A percentile compares a stretch with the other conserved stretches of the same genome.
These are phyloP conservation scores for Leptinotarsa undecemlineata DNA, from an alignment of 1,140 invertebrate genomes.

Conservation along the genomic window DNA sequence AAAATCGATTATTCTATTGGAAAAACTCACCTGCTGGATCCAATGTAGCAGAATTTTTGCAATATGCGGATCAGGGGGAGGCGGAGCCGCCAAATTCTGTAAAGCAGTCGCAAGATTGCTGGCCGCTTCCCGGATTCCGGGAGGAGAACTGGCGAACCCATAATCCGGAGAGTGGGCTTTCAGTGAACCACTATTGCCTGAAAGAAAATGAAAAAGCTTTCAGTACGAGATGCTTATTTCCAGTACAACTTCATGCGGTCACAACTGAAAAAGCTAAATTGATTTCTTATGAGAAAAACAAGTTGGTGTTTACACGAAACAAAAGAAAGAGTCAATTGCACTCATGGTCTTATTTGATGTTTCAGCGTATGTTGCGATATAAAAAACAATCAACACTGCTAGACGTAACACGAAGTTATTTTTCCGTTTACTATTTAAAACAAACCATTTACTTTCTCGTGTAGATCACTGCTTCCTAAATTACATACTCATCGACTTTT, in stretches of 20 bases:
- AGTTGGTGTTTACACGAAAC: no score
- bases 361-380: no score
- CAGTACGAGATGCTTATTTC: not conserved
- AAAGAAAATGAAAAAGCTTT: constrained; percentile 30
- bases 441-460: no score
- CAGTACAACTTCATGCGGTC: not conserved
- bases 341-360: no score
- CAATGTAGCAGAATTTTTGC: constrained; percentile 48
- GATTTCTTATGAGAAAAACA: no score
- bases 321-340: no score
- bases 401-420: no score
- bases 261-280: not conserved
- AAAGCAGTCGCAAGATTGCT: constrained; percentile 47
- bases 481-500: no score
- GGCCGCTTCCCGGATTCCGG: constrained; percentile 51
- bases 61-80: constrained; percentile 49
- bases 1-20: no score
- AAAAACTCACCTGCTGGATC: constrained; percentile 49
- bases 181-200: constrained; percentile 51
- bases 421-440: no score
- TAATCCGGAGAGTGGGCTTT: constrained; percentile 54
- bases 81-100: constrained; percentile 47
- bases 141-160: constrained; percentile 47
- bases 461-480: no score
- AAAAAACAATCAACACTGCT: no score